These are phyloP conservation scores for Idaea dimidiata DNA, from an alignment of 2,888 invertebrate genomes.

Conservation along the genomic window DNA sequence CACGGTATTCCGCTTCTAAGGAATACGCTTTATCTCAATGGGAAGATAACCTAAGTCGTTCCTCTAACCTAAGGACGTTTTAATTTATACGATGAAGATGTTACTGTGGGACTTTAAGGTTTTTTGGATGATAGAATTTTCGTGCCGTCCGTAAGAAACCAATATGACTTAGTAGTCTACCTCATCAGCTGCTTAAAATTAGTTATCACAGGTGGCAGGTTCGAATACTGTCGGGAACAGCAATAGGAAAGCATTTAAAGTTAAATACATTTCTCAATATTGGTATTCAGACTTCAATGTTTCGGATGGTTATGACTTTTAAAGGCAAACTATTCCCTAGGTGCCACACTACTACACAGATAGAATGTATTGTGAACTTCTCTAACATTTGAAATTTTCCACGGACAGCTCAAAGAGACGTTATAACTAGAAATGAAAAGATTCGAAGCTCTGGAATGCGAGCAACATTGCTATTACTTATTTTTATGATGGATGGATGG, in stretches of 20 bases:
- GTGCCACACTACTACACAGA: not conserved
- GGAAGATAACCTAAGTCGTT: constrained; percentile 33
- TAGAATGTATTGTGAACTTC: not conserved
- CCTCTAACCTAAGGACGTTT: constrained; percentile 27
- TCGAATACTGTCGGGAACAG: too few relatives aligned
- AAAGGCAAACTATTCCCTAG: not conserved
- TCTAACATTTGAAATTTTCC: not conserved
- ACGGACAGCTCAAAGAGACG: not conserved
- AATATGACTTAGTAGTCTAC: too few relatives aligned
- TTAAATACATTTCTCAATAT: not conserved
- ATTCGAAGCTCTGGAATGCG: not conserved
- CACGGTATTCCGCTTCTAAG: constrained; percentile 30
- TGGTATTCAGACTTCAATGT: not conserved
- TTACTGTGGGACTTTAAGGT: constrained; percentile 14
- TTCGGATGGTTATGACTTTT: not conserved
- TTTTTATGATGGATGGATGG: not conserved
- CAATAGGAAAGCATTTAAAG: too few relatives aligned
- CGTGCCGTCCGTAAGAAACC: too few relatives aligned
- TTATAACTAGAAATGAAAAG: not conserved
- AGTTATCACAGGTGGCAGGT: too few relatives aligned
- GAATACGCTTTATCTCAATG: constrained; percentile 34
- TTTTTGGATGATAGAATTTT: too few relatives aligned
- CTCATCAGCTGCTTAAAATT: too few relatives aligned
- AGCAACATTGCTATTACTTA: not conserved
- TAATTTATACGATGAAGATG: constrained; percentile 28